Percentiles rank a stretch among this genome's conserved stretches.
Conservation (phyloP, 2,888 invertebrate species). For the Smittia aterrima region DNA sequence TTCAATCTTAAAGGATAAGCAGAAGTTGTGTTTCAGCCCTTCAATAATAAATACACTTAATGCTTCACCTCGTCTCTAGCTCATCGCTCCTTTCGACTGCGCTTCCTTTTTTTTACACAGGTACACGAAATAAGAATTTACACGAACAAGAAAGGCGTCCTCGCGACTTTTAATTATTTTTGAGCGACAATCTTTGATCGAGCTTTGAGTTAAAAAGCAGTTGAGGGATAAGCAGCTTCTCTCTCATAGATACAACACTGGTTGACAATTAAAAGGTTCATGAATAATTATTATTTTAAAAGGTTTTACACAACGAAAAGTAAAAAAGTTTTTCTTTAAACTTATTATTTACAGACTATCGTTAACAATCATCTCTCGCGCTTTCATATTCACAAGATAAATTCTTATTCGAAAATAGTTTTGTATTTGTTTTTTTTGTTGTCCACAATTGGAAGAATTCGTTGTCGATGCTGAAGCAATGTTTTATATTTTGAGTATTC, state of each 20-base stretch:
- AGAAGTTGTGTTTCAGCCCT: slow-evolving; percentile 1
- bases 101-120: background rate
- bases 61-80: background rate
- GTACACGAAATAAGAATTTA: slow-evolving; percentile 9
- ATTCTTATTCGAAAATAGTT: background rate
- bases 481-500: slow-evolving; percentile 1
- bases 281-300: background rate
- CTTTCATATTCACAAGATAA: slow-evolving; percentile 18
- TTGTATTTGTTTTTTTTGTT: background rate
- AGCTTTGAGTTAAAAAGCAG: background rate
- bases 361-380: background rate
- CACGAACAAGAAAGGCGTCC: background rate
- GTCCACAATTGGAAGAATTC: slow-evolving; percentile 15
- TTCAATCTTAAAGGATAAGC: slow-evolving; percentile 22
- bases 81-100: background rate
- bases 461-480: background rate
- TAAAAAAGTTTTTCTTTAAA: slow-evolving; percentile 4
- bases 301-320: slow-evolving; percentile 5
- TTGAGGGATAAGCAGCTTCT: background rate
- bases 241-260: slow-evolving; percentile 10
- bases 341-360: slow-evolving; percentile 15
- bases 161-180: background rate
- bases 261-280: slow-evolving; percentile 5
- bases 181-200: slow-evolving; percentile 7
- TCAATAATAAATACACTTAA: slow-evolving; percentile 10